Evolutionary conservation across 2,113 vertebrate genomes (phyloP).

Genomic region (Notothenia rossii): DNA sequence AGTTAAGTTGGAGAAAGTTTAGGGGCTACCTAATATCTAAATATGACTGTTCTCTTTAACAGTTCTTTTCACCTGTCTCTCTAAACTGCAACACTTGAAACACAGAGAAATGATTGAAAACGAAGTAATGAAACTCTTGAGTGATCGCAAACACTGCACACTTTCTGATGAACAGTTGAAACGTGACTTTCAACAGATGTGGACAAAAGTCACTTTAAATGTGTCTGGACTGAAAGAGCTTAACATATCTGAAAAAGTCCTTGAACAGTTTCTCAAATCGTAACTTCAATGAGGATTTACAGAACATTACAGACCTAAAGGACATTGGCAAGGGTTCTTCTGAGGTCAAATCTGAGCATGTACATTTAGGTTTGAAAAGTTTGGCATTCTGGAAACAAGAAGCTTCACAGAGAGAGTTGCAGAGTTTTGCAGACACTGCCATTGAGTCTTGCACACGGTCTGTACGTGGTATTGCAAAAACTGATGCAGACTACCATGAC

Average conservation of each 20-base stretch:
- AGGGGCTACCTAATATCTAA: not conserved
- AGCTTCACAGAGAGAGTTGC: not conserved
- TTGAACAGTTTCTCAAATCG: constrained; percentile 20
- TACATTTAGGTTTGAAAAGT: accelerated
- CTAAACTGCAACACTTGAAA: not conserved
- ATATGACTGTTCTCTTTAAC: not conserved
- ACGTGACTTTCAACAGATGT: constrained; percentile 76
- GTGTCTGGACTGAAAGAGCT: not conserved
- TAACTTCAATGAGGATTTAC: constrained; percentile 33
- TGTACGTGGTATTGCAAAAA: constrained; percentile 30
- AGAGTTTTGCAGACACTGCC: constrained; percentile 5
- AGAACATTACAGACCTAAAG: not conserved
- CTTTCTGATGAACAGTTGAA: constrained; percentile 23
- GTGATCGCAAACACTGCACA: not conserved
- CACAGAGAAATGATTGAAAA: constrained; percentile 61
- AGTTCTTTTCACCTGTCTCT: too few relatives aligned
- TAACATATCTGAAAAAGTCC: constrained; percentile 48
- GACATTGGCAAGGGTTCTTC: not conserved
- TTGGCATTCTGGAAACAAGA: too few relatives aligned
- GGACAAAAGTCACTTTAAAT: constrained; percentile 38
- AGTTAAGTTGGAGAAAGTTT: too few relatives aligned
- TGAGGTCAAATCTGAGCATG: not conserved
- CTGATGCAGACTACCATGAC: constrained; percentile 66
- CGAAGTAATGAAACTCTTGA: constrained; percentile 47
- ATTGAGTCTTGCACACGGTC: constrained; percentile 17